phyloP scores from a whole-genome alignment of 2,113 vertebrate species.

The Acrocephalus arundinaceus region DNA sequence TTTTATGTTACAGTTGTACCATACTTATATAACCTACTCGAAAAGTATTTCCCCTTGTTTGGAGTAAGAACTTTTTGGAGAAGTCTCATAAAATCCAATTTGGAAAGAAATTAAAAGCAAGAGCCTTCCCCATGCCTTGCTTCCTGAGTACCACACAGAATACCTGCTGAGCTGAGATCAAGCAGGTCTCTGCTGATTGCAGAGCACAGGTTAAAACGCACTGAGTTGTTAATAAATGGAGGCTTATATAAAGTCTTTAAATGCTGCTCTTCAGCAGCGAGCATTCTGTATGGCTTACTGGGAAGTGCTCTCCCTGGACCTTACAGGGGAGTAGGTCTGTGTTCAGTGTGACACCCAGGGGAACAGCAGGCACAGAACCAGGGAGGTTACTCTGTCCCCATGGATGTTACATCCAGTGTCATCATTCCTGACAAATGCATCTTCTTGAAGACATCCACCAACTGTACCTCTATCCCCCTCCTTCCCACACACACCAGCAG shows the following conservation, averaged over 20 bases:
- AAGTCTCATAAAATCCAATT: constrained; percentile 44
- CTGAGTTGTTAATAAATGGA: background rate
- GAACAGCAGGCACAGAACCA: background rate
- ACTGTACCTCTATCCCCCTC: background rate
- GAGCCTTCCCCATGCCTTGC: background rate
- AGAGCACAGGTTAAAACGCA: background rate
- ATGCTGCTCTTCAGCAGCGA: background rate
- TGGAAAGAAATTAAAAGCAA: constrained; percentile 55
- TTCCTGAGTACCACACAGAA: constrained; percentile 37
- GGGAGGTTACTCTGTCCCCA: background rate
- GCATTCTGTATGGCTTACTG: background rate
- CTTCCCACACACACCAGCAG: background rate
- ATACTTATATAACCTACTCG: constrained; percentile 35
- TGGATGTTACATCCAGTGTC: background rate
- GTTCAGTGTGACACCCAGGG: background rate
- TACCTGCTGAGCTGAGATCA: constrained; percentile 36
- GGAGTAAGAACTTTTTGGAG: constrained; percentile 38
- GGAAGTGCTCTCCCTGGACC: background rate
- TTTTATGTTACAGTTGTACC: constrained; percentile 37
- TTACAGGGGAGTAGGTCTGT: background rate
- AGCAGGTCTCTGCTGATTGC: constrained; percentile 8
- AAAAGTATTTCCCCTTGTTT: constrained; percentile 59
- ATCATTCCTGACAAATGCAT: background rate
- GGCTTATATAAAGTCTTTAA: background rate
- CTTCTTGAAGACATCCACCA: background rate